Conservation (phyloP, 2,797 vertebrate species). For the Gobionotothen gibberifrons region DNA sequence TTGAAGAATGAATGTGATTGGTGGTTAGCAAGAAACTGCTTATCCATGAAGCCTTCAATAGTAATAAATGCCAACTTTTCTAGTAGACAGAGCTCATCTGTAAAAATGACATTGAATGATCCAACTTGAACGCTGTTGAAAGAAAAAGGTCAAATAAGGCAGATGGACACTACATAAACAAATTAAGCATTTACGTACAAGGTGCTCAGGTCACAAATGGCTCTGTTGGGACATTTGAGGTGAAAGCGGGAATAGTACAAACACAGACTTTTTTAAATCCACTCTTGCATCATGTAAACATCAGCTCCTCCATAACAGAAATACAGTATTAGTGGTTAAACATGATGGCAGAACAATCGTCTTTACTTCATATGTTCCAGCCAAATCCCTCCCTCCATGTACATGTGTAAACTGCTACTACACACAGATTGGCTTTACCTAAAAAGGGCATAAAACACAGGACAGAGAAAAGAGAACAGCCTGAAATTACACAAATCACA, state of each 20-base stretch:
- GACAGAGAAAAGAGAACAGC: neutral
- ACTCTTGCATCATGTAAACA: neutral
- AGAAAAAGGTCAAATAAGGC: too few relatives aligned
- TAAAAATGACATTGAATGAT: neutral
- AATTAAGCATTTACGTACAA: too few relatives aligned
- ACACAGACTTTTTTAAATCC: neutral
- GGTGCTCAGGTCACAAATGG: neutral
- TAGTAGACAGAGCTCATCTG: neutral
- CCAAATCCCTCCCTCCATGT: neutral
- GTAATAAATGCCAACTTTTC: too few relatives aligned
- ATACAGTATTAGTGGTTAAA: constrained; percentile 6
- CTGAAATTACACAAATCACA: constrained; percentile 1
- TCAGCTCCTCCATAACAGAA: constrained; percentile 10
- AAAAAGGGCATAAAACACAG: neutral
- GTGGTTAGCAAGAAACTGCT: too few relatives aligned
- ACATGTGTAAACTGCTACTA: neutral
- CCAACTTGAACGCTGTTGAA: neutral
- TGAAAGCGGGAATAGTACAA: neutral
- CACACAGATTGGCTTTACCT: neutral
- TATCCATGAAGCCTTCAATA: too few relatives aligned
- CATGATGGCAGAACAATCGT: neutral
- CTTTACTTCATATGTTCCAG: neutral
- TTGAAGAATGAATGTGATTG: too few relatives aligned
- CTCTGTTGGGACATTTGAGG: neutral
- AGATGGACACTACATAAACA: too few relatives aligned